A percentile compares a stretch with the other conserved stretches of the same genome.
Conservation (phyloP, 2,888 invertebrate species). For the Epiblema foenella region DNA sequence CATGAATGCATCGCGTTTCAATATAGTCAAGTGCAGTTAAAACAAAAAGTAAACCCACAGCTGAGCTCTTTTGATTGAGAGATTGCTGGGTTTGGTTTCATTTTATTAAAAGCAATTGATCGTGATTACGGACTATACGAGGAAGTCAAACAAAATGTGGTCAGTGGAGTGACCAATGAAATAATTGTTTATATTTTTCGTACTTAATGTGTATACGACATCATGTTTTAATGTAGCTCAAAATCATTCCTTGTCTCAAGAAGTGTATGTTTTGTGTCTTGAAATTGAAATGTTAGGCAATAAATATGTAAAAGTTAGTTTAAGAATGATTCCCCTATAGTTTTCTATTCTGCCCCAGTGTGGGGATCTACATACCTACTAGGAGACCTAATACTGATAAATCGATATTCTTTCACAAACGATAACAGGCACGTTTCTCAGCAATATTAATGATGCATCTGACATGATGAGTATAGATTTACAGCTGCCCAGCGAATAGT, state of each 20-base stretch:
- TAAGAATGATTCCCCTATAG: neutral
- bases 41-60: slow-evolving; percentile 57
- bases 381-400: neutral
- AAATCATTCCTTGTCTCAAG: neutral
- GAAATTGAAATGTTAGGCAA: neutral
- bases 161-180: slow-evolving; percentile 12
- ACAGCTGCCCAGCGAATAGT: slow-evolving; percentile 45
- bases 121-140: slow-evolving; percentile 62
- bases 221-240: neutral
- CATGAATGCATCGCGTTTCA: slow-evolving; percentile 52
- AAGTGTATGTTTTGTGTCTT: neutral
- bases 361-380: neutral
- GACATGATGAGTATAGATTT: slow-evolving; percentile 36
- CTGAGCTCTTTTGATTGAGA: slow-evolving; percentile 61
- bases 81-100: slow-evolving; percentile 60
- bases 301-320: neutral
- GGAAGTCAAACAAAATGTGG: slow-evolving; percentile 47
- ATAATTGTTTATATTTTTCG: slow-evolving; percentile 4
- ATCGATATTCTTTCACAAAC: neutral
- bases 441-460: neutral
- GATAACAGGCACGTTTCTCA: neutral
- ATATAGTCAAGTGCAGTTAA: slow-evolving; percentile 48
- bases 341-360: neutral
- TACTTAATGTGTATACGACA: neutral
- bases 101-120: slow-evolving; percentile 74